phyloP scores from a whole-genome alignment of 2,797 vertebrate species.

The Serranus cabrilla region DNA sequence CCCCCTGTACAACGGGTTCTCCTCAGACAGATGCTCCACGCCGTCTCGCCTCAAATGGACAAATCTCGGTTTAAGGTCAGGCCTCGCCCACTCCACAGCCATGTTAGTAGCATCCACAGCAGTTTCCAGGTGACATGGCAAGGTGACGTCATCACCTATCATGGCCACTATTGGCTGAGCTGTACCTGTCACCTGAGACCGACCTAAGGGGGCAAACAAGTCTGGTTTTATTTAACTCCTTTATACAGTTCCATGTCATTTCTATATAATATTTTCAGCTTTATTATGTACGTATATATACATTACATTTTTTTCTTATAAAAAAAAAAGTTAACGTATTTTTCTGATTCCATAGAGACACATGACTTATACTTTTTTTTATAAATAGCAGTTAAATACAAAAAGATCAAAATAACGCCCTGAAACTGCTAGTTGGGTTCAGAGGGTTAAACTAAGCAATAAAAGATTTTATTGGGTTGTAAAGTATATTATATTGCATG shows the following conservation, averaged over 20 bases:
- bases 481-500: too few relatives aligned
- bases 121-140: constrained; percentile 37
- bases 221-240: background rate
- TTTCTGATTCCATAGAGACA: too few relatives aligned
- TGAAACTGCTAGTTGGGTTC: too few relatives aligned
- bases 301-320: too few relatives aligned
- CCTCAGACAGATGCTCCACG: background rate
- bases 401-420: too few relatives aligned
- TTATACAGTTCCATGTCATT: background rate
- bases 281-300: too few relatives aligned
- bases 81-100: constrained; percentile 52
- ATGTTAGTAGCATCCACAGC: background rate
- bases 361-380: too few relatives aligned
- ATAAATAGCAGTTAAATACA: too few relatives aligned
- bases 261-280: background rate
- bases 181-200: background rate
- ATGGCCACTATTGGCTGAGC: constrained; percentile 22
- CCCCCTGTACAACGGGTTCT: constrained; percentile 30
- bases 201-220: background rate
- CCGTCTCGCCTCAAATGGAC: constrained; percentile 22
- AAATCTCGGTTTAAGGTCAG: background rate
- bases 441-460: background rate
- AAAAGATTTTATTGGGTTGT: background rate
- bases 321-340: too few relatives aligned
- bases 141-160: constrained; percentile 38